Base-by-base conservation (phyloP, 2,888 invertebrate genomes). In the Drosophila monieri region DNA sequence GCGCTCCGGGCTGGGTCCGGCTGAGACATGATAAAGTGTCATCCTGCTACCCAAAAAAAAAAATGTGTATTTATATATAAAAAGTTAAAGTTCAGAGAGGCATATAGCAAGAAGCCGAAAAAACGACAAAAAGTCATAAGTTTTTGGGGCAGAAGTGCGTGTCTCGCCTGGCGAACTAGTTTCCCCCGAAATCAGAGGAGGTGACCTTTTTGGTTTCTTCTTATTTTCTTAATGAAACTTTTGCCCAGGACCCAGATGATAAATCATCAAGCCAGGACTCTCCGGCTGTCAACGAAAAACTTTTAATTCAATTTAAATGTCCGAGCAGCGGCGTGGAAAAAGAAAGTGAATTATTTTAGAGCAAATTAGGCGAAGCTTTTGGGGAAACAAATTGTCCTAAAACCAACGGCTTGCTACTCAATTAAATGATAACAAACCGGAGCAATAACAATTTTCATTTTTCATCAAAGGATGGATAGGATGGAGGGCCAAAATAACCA, bases 21-120 rank as follows among this genome's bases (percentile, higher is more conserved):
- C 83, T 71, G 55, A 59, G 87, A 84, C 79, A 78, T 87, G 80
- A 81, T 87, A 87, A 81, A 81, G 87, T 87, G 81, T 87, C 85
- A 53, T 51, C 58, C 53, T 49, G 43, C 53, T 58, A 37, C 21
- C 18, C 35, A 43, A 59, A 39, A 51, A 52, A 51, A 52, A 78
- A 66, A 35, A 15, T 14, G 8, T 9, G 8, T 32, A 32, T 32
- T 32, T n/a, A 44, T 21, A 27, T 37, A 43, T 43, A 41, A 21
- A 21, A 43, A 52, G 70, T 47, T 48, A 47, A 53, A 49, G 78
- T 74, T 84, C 80, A 74, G 69, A 64, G 78, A 65, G 66, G 48
- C 51, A 41, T 27, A 49, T 27, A 44, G 48, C 48, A 41, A 27
- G 43, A 61, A 35, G 15, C 25, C 37, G 37, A 57, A 37, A 23